Evolutionary conservation across 2,888 invertebrate species (phyloP).

Genomic region (Cataglyphis altisquamis): DNA sequence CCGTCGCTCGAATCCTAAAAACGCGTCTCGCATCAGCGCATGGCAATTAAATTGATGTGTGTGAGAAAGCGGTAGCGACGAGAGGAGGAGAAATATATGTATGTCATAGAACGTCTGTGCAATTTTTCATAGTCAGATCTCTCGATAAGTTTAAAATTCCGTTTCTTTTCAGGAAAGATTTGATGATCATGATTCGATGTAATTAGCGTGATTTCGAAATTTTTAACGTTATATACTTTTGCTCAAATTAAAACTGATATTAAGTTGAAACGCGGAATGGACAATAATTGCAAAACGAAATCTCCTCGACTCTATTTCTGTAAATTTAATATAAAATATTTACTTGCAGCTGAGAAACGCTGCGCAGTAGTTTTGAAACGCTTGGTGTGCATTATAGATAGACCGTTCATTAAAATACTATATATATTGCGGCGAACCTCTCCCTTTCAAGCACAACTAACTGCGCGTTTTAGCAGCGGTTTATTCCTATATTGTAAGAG

Average conservation of each 20-base stretch:
- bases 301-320: not conserved
- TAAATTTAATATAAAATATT: not conserved
- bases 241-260: not conserved
- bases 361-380: conserved; percentile 35
- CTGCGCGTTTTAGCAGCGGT: conserved; percentile 16
- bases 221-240: not conserved
- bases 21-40: conserved; percentile 64
- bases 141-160: not conserved
- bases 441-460: conserved; percentile 16
- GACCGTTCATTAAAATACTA: conserved; percentile 36
- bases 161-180: not conserved
- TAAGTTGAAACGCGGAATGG: not conserved
- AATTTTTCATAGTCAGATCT: not conserved
- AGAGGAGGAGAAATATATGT: conserved; percentile 15
- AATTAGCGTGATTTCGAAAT: not conserved
- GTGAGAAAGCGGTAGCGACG: conserved; percentile 51
- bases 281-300: not conserved
- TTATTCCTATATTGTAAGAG: not conserved
- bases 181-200: not conserved
- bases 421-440: not conserved
- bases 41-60: conserved; percentile 63
- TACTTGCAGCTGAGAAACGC: conserved; percentile 3
- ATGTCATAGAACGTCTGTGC: not conserved
- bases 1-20: conserved; percentile 58
- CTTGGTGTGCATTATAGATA: conserved; percentile 35